phyloP scores from a whole-genome alignment of 2,113 vertebrate genomes.

The Lagopus muta region DNA sequence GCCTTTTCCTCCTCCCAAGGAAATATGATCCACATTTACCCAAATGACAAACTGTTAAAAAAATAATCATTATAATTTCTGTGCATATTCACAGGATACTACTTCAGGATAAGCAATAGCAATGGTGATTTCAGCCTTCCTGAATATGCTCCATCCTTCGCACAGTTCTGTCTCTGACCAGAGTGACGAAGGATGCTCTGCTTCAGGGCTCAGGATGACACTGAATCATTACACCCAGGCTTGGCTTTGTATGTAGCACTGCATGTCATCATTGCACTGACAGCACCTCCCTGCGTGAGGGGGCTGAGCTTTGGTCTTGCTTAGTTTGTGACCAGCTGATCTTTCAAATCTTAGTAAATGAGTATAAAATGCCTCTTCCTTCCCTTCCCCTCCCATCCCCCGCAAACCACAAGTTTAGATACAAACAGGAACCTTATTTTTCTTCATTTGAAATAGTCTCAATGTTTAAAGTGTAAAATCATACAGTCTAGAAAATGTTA shows the following conservation, averaged over 20 bases:
- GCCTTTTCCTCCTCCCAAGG: not conserved
- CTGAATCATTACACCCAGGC: fast-evolving
- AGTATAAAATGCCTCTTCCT: not conserved
- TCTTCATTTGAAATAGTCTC: slow-evolving; percentile 7
- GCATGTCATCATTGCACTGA: not conserved
- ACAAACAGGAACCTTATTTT: not conserved
- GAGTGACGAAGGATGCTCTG: not conserved
- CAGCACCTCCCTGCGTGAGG: not conserved
- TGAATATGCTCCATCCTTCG: not conserved
- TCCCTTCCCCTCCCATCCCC: too few relatives aligned
- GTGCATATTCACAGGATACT: not conserved
- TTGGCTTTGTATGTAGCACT: not conserved
- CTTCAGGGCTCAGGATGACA: not conserved
- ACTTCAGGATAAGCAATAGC: not conserved
- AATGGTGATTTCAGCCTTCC: not conserved
- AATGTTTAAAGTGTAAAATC: not conserved
- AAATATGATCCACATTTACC: not conserved
- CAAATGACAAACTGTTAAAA: not conserved
- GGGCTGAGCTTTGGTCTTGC: not conserved
- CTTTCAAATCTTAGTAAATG: not conserved
- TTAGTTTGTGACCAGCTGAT: not conserved
- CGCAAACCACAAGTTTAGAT: not conserved
- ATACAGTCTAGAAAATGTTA: not conserved
- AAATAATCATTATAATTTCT: not conserved
- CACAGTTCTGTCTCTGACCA: not conserved